Evolutionary conservation across 2,797 vertebrate species (phyloP).

Genomic region (Myotis pilosus): DNA sequence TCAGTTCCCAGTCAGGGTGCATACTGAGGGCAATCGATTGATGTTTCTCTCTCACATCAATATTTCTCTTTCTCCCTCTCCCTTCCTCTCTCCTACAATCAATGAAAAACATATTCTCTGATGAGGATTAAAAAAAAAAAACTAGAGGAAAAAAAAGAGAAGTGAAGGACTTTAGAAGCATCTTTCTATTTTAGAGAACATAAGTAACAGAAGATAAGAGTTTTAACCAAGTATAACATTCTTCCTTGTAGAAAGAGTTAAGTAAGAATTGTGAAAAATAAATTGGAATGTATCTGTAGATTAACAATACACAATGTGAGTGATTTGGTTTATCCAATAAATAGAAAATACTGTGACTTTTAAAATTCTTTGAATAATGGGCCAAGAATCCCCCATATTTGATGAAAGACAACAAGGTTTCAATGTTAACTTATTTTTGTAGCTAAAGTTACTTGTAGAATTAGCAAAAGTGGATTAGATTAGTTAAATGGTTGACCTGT

Average conservation of each 20-base stretch:
- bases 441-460: neutral
- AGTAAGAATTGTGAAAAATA: neutral
- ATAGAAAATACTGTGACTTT: neutral
- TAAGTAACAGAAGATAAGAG: neutral
- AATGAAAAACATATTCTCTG: too few species aligned
- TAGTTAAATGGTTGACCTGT: neutral
- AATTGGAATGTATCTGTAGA: neutral
- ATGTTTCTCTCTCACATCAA: too few species aligned
- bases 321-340: neutral
- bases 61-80: too few species aligned
- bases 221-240: neutral
- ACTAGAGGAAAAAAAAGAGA: too few species aligned
- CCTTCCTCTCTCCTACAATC: too few species aligned
- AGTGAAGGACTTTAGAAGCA: neutral
- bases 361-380: neutral
- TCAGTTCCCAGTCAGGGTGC: too few species aligned
- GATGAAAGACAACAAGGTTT: neutral
- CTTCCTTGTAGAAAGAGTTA: neutral
- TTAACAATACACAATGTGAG: neutral
- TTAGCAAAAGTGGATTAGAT: neutral
- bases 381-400: neutral
- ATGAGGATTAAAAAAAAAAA: too few species aligned
- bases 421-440: neutral
- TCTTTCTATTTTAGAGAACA: slow-evolving; percentile 11
- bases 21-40: too few species aligned